These are phyloP conservation scores for Lota lota DNA, from an alignment of 2,113 vertebrate genomes.

Conservation along the genomic window DNA sequence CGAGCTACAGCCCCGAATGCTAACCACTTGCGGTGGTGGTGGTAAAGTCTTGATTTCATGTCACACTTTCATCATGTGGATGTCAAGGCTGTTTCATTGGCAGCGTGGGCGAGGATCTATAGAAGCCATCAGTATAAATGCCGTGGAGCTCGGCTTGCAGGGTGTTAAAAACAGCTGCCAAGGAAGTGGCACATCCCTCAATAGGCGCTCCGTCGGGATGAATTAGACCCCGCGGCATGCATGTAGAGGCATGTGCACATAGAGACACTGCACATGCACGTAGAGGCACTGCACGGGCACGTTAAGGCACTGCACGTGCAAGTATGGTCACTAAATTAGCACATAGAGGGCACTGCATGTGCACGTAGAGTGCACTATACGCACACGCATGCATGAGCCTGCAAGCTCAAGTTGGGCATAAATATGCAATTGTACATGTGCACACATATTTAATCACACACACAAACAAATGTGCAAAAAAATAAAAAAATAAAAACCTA, in stretches of 20 bases:
- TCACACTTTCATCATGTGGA: slow-evolving; percentile 56
- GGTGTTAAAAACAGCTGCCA: slow-evolving; percentile 41
- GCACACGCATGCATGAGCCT: slow-evolving; percentile 7
- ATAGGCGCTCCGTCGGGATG: slow-evolving; percentile 49
- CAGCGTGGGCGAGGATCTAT: slow-evolving; percentile 30
- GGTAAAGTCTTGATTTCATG: slow-evolving; percentile 41
- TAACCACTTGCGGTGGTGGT: slow-evolving; percentile 17
- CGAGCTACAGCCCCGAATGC: slow-evolving; percentile 22
- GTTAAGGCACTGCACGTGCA: slow-evolving; percentile 14
- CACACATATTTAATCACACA: slow-evolving; percentile 5
- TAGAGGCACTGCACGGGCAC: slow-evolving; percentile 16
- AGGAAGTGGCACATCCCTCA: slow-evolving; percentile 43
- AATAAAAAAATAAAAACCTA: neutral
- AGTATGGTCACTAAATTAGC: slow-evolving; percentile 8
- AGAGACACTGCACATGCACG: slow-evolving; percentile 17
- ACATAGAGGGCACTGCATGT: slow-evolving; percentile 13
- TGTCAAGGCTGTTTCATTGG: slow-evolving; percentile 53
- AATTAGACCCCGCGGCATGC: slow-evolving; percentile 39
- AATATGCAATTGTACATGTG: slow-evolving; percentile 1
- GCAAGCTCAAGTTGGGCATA: neutral
- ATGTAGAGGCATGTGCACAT: slow-evolving; percentile 24
- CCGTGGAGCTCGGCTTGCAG: slow-evolving; percentile 18
- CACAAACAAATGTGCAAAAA: neutral
- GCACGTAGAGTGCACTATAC: slow-evolving; percentile 17
- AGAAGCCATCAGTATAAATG: slow-evolving; percentile 55